Percentiles rank a stretch among this genome's conserved stretches.
Conservation (phyloP, 2,888 invertebrate species). For the Sminthurides aquaticus region DNA sequence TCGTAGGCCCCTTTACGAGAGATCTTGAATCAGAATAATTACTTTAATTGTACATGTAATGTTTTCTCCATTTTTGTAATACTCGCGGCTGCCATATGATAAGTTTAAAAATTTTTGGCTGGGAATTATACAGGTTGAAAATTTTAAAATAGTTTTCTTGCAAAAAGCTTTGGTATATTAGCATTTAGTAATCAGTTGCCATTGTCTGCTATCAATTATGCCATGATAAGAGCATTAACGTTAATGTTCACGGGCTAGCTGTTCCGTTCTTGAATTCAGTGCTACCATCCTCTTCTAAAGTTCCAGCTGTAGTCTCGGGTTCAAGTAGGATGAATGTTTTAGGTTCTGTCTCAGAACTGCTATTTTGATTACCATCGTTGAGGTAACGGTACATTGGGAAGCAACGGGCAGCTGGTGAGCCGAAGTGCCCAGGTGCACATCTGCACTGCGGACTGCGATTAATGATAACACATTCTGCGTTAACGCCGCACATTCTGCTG, state of each 20-base stretch:
- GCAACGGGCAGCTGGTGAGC: conserved; percentile 12
- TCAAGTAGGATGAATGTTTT: conserved; percentile 6
- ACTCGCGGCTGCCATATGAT: no score
- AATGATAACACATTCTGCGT: conserved; percentile 7
- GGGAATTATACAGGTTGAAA: no score
- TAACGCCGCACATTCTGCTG: conserved; percentile 2
- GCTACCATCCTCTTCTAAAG: no score
- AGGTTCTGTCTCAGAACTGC: background rate
- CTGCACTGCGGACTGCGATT: conserved; percentile 3
- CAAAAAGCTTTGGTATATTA: no score
- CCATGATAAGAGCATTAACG: no score
- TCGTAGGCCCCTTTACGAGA: conserved; percentile 4
- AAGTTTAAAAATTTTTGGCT: no score
- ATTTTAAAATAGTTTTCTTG: background rate
- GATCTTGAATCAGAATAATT: conserved; percentile 7
- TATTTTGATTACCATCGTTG: background rate
- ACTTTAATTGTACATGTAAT: background rate
- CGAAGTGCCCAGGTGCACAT: conserved; percentile 13
- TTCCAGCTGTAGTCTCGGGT: background rate
- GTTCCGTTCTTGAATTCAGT: no score
- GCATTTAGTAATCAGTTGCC: no score
- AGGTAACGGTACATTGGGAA: conserved; percentile 11
- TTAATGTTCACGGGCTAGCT: no score
- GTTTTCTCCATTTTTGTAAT: no score
- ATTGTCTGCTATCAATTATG: background rate